Base-by-base conservation (phyloP, 2,888 invertebrate species). In the Sesia bembeciformis region DNA sequence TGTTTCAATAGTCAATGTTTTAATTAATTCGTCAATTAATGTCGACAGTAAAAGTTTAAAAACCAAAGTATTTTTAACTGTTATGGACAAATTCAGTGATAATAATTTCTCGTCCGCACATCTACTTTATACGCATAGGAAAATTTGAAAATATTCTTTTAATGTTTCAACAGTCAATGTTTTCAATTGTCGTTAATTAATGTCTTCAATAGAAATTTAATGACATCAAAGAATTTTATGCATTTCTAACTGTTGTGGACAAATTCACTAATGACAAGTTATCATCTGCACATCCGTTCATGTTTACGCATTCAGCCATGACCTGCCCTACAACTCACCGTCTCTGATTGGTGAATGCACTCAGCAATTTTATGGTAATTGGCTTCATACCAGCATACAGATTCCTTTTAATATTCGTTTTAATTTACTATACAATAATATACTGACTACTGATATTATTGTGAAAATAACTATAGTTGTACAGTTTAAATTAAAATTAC, bases 291-390 rank as follows among this genome's bases (percentile, higher is more conserved):
- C 82, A 84, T 88, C 86, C 87, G 85, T 81, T 82, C 77, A 64
- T 77, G 76, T 76, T 81, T 79, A 79, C 81, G 78, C 83, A 78
- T 79, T 69, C 79, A 84, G 79, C 85, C 87, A 81, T 86, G 86
- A 88, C 87, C 87, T 87, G 82, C 85, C 87, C 83, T 84, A 85
- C 80, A 78, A 76, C 72, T 77, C 78, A 69, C 62, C 65, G 67
- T 59, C 70, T 76, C 70, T 69, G 75, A 80, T 78, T 78, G 74
- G 74, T 68, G 70, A 76, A 77, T 72, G 74, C 68, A 69, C 58
- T 70, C 39, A 7, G 67, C 64, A 71, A 66, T 78, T 74, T 73
- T 76, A 73, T 80, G 68, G 66, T 68, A 72, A 74, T 7, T 46
- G 46, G 46, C 8, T 23, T 46, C 46, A 46, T 46, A 46, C 46